These are phyloP conservation scores for Lophotis ruficrista DNA, from an alignment of 2,113 vertebrate genomes.

Conservation along the genomic window DNA sequence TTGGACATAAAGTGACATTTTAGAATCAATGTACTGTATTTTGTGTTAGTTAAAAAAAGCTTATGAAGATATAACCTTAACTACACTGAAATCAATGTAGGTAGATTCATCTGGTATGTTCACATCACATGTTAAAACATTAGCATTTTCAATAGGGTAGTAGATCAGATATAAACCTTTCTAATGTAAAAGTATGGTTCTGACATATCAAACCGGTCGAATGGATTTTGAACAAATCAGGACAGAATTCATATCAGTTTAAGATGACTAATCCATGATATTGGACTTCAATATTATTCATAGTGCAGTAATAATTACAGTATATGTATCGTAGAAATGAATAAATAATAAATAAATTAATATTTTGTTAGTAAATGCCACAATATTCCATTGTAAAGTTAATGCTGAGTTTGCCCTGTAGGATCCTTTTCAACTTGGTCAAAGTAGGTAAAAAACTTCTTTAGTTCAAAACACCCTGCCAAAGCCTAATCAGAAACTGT, in stretches of 20 bases:
- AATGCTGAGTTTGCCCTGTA: not conserved
- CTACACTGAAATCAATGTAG: not conserved
- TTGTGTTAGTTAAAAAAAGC: not conserved
- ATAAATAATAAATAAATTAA: not conserved
- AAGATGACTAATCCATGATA: not conserved
- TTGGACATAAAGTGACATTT: not conserved
- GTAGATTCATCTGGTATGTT: not conserved
- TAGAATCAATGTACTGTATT: not conserved
- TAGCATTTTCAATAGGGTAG: not conserved
- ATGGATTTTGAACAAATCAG: not conserved
- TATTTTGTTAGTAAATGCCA: not conserved
- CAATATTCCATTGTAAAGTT: not conserved
- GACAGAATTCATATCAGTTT: not conserved
- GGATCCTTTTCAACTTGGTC: not conserved
- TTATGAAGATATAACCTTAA: not conserved
- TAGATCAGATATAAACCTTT: not conserved
- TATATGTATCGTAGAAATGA: not conserved
- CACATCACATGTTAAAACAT: not conserved
- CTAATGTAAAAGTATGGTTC: not conserved
- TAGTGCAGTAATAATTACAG: not conserved
- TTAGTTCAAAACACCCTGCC: not conserved
- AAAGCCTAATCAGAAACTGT: not conserved
- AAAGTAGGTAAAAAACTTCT: not conserved
- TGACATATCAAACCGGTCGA: fast-evolving
- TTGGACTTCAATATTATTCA: not conserved